Evolutionary conservation across 1,140 invertebrate species (phyloP), one percentile per base, ranked within the genome.

Genomic region (Pollicipes pollicipes): DNA sequence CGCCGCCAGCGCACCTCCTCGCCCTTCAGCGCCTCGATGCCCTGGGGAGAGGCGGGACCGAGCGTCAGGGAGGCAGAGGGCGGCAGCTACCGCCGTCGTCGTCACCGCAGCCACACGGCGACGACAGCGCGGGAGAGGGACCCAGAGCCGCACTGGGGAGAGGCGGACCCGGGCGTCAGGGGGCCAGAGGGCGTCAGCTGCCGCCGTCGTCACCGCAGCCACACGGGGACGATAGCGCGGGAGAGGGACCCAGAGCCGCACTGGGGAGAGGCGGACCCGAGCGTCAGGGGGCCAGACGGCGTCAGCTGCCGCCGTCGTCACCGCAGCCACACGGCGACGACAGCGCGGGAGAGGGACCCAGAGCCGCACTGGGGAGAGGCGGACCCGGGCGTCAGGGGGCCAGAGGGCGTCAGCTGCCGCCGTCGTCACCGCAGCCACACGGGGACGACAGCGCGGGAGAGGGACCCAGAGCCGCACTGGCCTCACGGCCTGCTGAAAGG

Each of bases 21-120:
- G 77, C 94, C 94, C 81, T 96, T 96, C 75, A 97, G 79, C 81
- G 95, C 91, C 78, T 96, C 93, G 75, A 97, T 97, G 58, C 93
- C 93, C 91, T 94, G 77, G 13, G 70, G 58, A 8, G 30, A 35
- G 16, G n/a, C 1, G 26, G 70, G 26, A 29, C 24, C 13, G 26
- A 24, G 28, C 27, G 67, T 31, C 26, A 24, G 35, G 10, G 37
- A 75, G 3, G 6, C n/a, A 32, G 72, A 29, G 0, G 35, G 24
- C 16, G 70, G 71, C 69, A 32, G n/a, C 32, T 32, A 37, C 21
- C 29, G 66, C 4, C 63, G 24, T 1, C 4, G 28, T 29, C 32
- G 27, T 32, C 16, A 21, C 4, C 67, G 30, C 67, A 69, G 16
- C 16, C 67, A 69, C 67, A 69, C 67, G 13, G 27, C 16, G 16